Evolutionary conservation across 1,140 invertebrate genomes (phyloP).

Genomic region (Diuraphis noxia): DNA sequence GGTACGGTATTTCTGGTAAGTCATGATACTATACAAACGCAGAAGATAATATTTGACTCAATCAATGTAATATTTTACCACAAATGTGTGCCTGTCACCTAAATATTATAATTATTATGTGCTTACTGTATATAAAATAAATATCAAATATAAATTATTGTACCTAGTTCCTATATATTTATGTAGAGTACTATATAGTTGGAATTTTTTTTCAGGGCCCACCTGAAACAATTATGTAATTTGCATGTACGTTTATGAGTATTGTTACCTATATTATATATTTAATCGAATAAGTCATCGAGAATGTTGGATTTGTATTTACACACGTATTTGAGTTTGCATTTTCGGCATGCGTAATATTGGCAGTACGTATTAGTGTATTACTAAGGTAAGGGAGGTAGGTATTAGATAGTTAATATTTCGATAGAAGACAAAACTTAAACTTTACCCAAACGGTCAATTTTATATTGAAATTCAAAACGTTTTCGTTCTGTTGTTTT

Average conservation of each 20-base stretch:
- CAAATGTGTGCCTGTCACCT: no score
- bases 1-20: background rate
- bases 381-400: no score
- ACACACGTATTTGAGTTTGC: background rate
- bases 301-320: background rate
- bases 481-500: background rate
- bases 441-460: background rate
- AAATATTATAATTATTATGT: no score
- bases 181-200: background rate
- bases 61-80: no score
- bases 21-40: no score
- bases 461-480: background rate
- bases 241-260: background rate
- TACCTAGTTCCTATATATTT: background rate
- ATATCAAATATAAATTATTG: background rate
- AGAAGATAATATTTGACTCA: background rate
- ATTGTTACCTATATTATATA: background rate
- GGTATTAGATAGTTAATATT: background rate
- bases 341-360: background rate
- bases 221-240: background rate
- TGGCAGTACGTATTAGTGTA: background rate
- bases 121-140: background rate
- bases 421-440: background rate
- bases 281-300: background rate
- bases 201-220: no score